Evolutionary conservation across 2,113 vertebrate genomes (phyloP).

Genomic region (Empidonax traillii): DNA sequence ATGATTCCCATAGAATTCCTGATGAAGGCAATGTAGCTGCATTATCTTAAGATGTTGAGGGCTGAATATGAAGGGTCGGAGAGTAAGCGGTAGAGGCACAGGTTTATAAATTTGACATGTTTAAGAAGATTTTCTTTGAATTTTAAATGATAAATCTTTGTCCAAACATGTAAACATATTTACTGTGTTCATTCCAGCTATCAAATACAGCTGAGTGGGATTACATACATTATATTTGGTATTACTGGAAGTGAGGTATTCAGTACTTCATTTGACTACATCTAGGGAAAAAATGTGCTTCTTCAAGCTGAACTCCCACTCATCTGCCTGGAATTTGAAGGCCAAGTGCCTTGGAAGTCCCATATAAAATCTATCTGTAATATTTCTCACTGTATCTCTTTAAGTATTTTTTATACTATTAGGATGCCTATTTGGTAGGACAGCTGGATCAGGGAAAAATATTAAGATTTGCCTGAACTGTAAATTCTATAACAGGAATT

Average conservation of each 20-base stretch:
- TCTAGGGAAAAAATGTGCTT: not conserved
- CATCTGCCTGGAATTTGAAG: not conserved
- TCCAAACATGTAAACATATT: not conserved
- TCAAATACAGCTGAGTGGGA: not conserved
- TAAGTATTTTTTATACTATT: not conserved
- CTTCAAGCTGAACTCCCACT: constrained; percentile 3
- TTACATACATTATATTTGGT: not conserved
- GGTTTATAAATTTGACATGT: not conserved
- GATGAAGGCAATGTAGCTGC: not conserved
- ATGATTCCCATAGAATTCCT: not conserved
- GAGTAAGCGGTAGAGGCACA: not conserved
- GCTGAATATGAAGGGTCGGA: not conserved
- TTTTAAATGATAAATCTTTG: not conserved
- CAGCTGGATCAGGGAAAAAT: not conserved
- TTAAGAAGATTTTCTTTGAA: not conserved
- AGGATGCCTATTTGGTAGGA: not conserved
- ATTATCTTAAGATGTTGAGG: not conserved
- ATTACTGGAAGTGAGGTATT: not conserved
- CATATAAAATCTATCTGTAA: not conserved
- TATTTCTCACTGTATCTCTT: not conserved
- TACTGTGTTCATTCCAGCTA: not conserved
- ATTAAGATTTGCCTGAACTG: not conserved
- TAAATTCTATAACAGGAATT: not conserved
- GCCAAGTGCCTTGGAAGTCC: not conserved
- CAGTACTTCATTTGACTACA: not conserved